Evolutionary conservation across 2,888 invertebrate genomes (phyloP).

Genomic region (Aleiodes testaceus): DNA sequence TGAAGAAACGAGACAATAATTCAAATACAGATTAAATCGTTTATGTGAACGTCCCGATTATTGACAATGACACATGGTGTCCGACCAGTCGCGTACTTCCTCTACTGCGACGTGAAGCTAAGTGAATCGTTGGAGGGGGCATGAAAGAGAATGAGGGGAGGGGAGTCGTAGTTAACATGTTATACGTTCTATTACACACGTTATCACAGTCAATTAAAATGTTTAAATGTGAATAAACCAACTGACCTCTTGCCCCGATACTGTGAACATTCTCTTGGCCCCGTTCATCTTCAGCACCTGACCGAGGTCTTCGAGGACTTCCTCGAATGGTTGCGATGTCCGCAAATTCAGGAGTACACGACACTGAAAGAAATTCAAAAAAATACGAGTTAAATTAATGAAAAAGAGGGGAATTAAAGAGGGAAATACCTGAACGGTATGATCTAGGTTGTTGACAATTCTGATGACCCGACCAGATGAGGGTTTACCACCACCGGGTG

Average conservation of each 20-base stretch:
- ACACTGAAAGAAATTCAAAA: constrained; percentile 77
- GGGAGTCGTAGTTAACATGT: too few species aligned
- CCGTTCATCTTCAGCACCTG: constrained; percentile 94
- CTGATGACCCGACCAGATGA: constrained; percentile 90
- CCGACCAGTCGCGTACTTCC: constrained; percentile 29
- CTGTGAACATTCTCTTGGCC: constrained; percentile 93
- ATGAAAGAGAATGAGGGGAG: too few species aligned
- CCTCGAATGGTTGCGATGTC: constrained; percentile 95
- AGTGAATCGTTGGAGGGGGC: neutral
- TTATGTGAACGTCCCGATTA: constrained; percentile 4
- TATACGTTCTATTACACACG: constrained; percentile 1
- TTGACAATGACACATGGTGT: constrained; percentile 27
- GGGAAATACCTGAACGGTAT: constrained; percentile 85
- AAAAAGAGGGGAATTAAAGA: too few species aligned
- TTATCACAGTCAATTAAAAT: neutral
- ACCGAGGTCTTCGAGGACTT: constrained; percentile 93
- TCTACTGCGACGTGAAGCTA: constrained; percentile 29
- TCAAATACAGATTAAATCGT: constrained; percentile 3
- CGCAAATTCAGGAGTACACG: constrained; percentile 92
- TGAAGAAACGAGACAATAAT: neutral
- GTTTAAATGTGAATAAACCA: constrained; percentile 3
- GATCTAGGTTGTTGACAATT: constrained; percentile 94
- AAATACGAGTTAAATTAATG: constrained; percentile 1
- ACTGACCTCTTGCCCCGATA: constrained; percentile 90
- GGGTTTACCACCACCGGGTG: constrained; percentile 81